Conservation (phyloP, 2,113 vertebrate genomes). For the Podilymbus podiceps region DNA sequence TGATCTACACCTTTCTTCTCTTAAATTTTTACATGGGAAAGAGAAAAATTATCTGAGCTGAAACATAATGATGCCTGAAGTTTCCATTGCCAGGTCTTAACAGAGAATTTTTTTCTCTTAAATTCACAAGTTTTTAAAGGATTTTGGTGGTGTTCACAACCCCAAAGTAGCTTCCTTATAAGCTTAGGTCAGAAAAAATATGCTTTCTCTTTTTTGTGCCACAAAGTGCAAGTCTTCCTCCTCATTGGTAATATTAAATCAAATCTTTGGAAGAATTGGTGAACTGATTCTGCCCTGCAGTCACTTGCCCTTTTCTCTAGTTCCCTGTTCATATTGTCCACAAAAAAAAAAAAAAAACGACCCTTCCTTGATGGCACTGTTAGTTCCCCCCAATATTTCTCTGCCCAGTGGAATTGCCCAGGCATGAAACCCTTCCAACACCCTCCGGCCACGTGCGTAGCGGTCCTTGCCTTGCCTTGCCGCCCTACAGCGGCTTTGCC, state of each 20-base stretch:
- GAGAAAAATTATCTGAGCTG: neutral
- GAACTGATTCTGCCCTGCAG: neutral
- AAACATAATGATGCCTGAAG: neutral
- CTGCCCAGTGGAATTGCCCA: neutral
- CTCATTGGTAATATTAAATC: neutral
- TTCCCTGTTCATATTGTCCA: neutral
- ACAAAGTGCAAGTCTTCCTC: neutral
- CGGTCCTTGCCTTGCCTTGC: neutral
- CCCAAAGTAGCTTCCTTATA: neutral
- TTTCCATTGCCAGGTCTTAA: neutral
- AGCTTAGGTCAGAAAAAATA: neutral
- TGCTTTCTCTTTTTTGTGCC: neutral
- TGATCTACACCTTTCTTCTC: neutral
- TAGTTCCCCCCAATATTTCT: neutral
- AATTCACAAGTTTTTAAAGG: neutral
- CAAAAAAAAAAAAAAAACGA: neutral
- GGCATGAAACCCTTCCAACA: neutral
- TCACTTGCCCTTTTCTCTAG: neutral
- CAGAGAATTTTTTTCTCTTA: neutral
- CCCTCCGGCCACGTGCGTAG: neutral
- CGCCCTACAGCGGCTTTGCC: neutral
- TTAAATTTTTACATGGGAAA: neutral
- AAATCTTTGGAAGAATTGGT: neutral
- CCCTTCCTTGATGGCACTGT: neutral
- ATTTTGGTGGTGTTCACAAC: neutral